Evolutionary conservation across 2,113 vertebrate genomes (phyloP).

Genomic region (Pitta sordida): DNA sequence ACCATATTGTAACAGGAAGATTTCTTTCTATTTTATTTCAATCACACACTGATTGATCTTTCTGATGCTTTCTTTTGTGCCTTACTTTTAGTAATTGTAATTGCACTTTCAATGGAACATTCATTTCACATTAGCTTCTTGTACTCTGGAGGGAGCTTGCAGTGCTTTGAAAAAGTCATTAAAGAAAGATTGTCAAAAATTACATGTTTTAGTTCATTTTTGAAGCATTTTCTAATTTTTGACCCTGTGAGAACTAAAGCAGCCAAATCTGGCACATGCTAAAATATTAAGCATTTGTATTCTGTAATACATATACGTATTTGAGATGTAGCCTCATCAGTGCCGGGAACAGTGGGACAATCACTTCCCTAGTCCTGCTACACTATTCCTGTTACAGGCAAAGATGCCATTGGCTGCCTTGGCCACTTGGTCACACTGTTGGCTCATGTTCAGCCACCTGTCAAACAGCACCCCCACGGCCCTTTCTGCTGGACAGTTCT

Average conservation of each 20-base stretch:
- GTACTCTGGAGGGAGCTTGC: background rate
- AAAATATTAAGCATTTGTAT: background rate
- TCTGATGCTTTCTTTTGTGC: background rate
- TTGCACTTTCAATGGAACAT: background rate
- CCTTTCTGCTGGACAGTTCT: background rate
- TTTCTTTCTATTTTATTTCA: background rate
- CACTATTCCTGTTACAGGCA: background rate
- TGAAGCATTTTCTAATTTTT: background rate
- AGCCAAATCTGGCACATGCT: background rate
- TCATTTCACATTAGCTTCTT: background rate
- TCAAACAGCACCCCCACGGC: background rate
- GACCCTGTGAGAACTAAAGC: background rate
- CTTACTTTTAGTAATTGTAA: background rate
- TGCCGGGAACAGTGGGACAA: background rate
- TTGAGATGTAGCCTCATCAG: background rate
- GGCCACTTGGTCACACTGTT: background rate
- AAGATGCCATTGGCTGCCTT: background rate
- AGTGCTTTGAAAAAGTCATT: background rate
- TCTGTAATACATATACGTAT: background rate
- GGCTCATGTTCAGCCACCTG: background rate
- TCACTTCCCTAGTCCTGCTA: background rate
- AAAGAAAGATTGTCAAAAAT: background rate
- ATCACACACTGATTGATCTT: background rate
- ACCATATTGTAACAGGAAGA: background rate
- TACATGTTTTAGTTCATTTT: background rate